Evolutionary conservation across 2,888 invertebrate species (phyloP).

Genomic region (Ectropis crepuscularia): DNA sequence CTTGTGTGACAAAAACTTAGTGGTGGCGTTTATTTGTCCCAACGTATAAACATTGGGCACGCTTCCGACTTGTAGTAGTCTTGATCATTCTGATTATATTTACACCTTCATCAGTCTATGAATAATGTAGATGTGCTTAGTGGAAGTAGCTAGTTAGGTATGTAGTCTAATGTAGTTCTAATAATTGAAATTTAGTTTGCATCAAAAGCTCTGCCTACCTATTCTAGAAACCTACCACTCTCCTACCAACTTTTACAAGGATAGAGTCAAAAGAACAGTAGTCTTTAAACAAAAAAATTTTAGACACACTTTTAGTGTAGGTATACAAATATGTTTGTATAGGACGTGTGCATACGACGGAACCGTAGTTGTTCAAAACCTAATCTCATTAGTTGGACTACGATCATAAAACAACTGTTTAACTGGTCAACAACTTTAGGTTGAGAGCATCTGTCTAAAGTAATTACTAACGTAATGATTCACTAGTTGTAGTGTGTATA

Average conservation of each 20-base stretch:
- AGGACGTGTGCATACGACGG: constrained; percentile 1
- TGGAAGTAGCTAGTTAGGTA: no score
- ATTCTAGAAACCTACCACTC: not conserved
- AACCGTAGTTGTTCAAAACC: constrained; percentile 7
- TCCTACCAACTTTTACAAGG: no score
- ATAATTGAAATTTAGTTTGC: no score
- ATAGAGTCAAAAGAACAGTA: no score
- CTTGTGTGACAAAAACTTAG: no score
- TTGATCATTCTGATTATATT: no score
- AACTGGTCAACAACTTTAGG: constrained; percentile 12
- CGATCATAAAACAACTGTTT: constrained; percentile 18
- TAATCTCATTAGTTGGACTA: constrained; percentile 13
- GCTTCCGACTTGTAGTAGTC: no score
- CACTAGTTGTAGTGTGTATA: no score
- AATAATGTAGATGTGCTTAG: not conserved
- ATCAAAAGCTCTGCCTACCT: not conserved
- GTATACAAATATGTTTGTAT: not conserved
- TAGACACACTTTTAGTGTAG: not conserved
- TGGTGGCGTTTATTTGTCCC: no score
- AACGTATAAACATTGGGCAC: no score
- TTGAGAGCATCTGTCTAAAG: not conserved
- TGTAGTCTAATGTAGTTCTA: no score
- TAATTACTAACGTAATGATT: not conserved
- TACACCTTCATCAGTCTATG: no score
- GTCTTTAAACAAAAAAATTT: not conserved